Evolutionary conservation across 2,888 invertebrate species (phyloP), one percentile per base, ranked within the genome.

Genomic region (Crocallis elinguaria): DNA sequence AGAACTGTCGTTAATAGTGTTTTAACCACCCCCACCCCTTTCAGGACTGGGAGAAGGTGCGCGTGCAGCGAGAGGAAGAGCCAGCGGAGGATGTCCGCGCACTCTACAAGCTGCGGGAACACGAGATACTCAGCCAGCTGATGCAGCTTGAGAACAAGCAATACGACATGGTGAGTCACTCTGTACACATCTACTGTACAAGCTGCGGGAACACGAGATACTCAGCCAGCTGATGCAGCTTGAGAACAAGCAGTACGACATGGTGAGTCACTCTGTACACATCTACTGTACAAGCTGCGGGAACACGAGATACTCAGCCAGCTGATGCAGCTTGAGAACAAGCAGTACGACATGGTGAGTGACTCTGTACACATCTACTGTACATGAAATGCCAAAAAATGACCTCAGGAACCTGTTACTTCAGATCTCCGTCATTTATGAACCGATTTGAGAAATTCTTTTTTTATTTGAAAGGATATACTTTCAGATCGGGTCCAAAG

Each of bases 211-310:
- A 52, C 93, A 93, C 63, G 92, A 93, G 74, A 84, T 94, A n/a
- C n/a, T n/a, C n/a, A n/a, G n/a, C n/a, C 92, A 92, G 55, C 88
- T 94, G 41, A 89, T 93, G 84, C 93, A 94, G 71, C 75, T 93
- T 0, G 93, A 94, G 70, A 92, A 90, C 68, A 90, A 87, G 60
- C 92, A 93, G 62, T 89, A 80, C 27, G 93, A 94, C 57, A 92
- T 92, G 92, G 94, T 94, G 64, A 82, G 88, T 57, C 3, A 19
- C 3, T 4, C 3, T 3, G 19, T 4, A 3, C 3, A 19, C 19
- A 19, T 19, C 3, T 4, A 19, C 72, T 4, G 5, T 19, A 19
- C 5, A 19, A 19, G 5, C 5, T 19, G 19, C 3, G 19, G 3
- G 19, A 5, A 5, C 19, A 5, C 19, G 19, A 93, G 74, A 84